Evolutionary conservation across 2,113 vertebrate genomes (phyloP), one percentile per base, ranked within the genome.

Genomic region (Rhinolophus sinicus): DNA sequence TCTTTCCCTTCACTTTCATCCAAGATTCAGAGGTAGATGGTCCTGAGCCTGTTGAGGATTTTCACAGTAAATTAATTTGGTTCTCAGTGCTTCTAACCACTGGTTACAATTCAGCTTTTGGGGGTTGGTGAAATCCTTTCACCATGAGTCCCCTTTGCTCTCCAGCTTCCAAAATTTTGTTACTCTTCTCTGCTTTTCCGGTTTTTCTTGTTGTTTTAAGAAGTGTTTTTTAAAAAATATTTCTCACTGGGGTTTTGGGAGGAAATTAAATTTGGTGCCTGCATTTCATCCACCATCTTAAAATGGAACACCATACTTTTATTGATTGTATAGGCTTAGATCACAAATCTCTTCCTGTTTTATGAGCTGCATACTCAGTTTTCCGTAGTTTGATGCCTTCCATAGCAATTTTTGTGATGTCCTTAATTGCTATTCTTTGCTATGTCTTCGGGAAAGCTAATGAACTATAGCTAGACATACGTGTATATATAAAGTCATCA

Each of bases 401-500:
- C 24, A 4, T 47, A 52, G 30, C 26, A 40, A 13, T 54, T 64
- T 50, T 30, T 80, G 64, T 70, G 64, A 76, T 56, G n/a, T 62
- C 19, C n/a, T 87, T 62, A 82, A 78, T 60, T 40, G 28, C 47
- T 78, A 10, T n/a, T 38, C 21, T 85, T 94, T 90, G 75, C 70
- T 70, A 33, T 24, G 38, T 30, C 85, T 97, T 92, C 90, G 85
- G 81, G 69, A 92, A 95, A 93, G 76, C 94, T 90, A 87, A 93
- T 88, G 81, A 76, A 70, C 40, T 80, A 56, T 35, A 87, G 24
- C 24, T 70, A 19, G 22, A 89, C 40, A 35, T 80, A 62, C 78
- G 22, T 80, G 10, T 22, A 14, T 81, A 75, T 28, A 58, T 76
- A 60, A 72, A 47, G 24, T 35, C 44, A 72, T 87, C 33, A 2